Conservation (phyloP, 2,113 vertebrate genomes). For the Cinclus cinclus region DNA sequence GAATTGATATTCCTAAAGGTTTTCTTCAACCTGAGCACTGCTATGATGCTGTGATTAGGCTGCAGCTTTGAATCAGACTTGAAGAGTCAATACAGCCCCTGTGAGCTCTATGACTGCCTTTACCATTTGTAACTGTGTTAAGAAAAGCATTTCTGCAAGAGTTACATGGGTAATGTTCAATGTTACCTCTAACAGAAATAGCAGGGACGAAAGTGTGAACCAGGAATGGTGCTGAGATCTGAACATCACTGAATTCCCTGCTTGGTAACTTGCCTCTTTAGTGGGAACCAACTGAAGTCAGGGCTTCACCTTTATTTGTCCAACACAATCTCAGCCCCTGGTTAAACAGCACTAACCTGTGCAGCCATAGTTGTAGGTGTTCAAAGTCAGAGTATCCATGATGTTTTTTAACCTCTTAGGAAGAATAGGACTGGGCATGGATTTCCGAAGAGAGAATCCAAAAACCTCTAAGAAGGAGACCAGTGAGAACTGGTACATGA, state of each 20-base stretch:
- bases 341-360: slow-evolving; percentile 75
- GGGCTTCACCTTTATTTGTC: not conserved
- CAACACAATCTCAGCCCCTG: not conserved
- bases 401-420: slow-evolving; percentile 84
- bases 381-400: slow-evolving; percentile 86
- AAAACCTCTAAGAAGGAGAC: slow-evolving; percentile 91
- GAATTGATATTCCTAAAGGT: not conserved
- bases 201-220: not conserved
- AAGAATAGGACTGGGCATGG: slow-evolving; percentile 80
- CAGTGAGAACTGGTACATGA: slow-evolving; percentile 97
- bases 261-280: not conserved
- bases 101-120: not conserved
- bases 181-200: not conserved
- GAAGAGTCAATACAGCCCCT: not conserved
- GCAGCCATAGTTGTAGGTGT: slow-evolving; percentile 92
- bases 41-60: not conserved
- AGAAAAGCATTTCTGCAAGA: not conserved
- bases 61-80: not conserved
- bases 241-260: not conserved
- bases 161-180: rapidly evolving
- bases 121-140: not conserved
- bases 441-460: slow-evolving; percentile 85
- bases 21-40: not conserved
- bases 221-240: not conserved
- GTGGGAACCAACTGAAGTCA: not conserved